Conservation (phyloP, 2,888 invertebrate species). For the Callimorpha dominula region DNA sequence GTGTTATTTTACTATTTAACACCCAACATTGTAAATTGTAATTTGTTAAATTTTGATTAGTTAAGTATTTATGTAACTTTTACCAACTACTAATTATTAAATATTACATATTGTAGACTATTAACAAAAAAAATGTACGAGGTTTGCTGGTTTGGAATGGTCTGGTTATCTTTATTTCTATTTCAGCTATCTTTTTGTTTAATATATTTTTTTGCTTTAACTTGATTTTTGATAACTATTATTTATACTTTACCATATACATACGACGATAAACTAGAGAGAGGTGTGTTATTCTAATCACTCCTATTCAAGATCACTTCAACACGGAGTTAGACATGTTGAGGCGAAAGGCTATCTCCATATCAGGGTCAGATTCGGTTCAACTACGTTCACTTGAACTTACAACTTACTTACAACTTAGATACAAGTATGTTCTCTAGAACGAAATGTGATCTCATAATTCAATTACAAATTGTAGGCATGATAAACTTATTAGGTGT, state of each 20-base stretch:
- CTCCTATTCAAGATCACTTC: constrained; percentile 3
- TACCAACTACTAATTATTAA: no score
- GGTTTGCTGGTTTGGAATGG: no score
- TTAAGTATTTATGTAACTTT: no score
- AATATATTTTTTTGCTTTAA: not conserved
- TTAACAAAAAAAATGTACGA: no score
- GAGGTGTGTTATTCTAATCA: constrained; percentile 7
- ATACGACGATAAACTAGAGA: not conserved
- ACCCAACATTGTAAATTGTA: no score
- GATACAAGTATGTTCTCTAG: not conserved
- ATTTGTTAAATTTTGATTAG: no score
- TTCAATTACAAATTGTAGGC: not conserved
- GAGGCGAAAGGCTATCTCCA: constrained; percentile 15
- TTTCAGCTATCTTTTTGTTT: no score
- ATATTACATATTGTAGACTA: no score
- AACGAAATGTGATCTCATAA: not conserved
- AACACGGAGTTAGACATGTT: constrained; percentile 1
- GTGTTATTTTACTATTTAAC: no score
- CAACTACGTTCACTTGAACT: constrained; percentile 6
- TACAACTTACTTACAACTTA: not conserved
- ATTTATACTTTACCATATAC: not conserved
- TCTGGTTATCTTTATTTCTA: no score
- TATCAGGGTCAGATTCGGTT: constrained; percentile 8
- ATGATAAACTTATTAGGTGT: not conserved
- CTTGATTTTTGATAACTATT: not conserved